These are phyloP conservation scores for Hermatobates lingyangjiaoensis DNA, from an alignment of 1,140 invertebrate species.

Conservation along the genomic window DNA sequence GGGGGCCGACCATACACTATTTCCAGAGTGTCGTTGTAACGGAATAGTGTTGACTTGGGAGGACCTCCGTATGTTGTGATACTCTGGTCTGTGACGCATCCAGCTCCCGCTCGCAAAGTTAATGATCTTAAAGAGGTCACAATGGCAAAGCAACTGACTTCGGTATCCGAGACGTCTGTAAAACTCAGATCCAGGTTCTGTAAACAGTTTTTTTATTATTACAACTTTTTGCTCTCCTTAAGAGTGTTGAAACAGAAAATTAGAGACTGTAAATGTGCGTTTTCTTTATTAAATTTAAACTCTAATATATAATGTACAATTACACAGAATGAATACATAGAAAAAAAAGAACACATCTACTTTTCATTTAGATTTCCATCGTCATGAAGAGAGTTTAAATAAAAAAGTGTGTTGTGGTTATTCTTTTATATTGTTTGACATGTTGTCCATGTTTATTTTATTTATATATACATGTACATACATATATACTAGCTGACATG, in stretches of 20 bases:
- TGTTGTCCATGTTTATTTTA: no score
- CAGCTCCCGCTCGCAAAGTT: constrained; percentile 32
- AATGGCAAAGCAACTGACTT: constrained; percentile 42
- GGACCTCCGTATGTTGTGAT: constrained; percentile 8
- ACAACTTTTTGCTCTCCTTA: not conserved
- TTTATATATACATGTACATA: no score
- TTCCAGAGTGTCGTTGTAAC: not conserved
- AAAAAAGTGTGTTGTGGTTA: no score
- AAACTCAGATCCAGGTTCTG: constrained; percentile 41
- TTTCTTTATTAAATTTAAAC: not conserved
- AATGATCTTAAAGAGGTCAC: constrained; percentile 37
- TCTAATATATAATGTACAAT: not conserved
- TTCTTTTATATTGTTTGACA: no score
- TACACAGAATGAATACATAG: not conserved
- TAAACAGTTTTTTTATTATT: not conserved
- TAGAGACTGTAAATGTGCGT: not conserved
- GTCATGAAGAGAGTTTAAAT: no score
- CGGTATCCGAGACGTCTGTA: constrained; percentile 42
- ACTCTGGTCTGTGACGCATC: constrained; percentile 11
- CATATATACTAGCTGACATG: no score
- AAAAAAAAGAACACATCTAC: constrained; percentile 3
- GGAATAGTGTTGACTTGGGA: not conserved
- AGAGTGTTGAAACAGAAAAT: not conserved
- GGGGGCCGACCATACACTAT: not conserved
- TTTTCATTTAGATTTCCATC: no score